These are phyloP conservation scores for Tanypteryx hageni DNA, from an alignment of 2,888 invertebrate genomes.

Conservation along the genomic window DNA sequence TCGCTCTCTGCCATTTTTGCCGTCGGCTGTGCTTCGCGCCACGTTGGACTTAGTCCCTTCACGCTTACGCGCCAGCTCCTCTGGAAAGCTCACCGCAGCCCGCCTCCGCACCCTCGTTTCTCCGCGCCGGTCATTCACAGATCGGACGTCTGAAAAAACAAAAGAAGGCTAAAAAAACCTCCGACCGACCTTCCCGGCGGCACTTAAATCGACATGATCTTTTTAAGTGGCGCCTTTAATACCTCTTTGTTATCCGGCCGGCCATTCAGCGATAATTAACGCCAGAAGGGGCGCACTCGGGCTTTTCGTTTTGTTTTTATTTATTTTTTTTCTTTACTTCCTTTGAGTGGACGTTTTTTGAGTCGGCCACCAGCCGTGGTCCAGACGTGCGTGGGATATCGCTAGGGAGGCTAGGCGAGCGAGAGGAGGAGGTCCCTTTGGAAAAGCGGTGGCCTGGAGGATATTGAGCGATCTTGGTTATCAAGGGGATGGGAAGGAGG, in stretches of 20 bases:
- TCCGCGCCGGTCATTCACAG: neutral
- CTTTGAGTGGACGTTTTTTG: neutral
- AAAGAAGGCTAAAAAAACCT: neutral
- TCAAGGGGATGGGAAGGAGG: neutral
- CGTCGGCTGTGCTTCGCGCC: too few relatives aligned
- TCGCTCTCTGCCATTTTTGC: too few relatives aligned
- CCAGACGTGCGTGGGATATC: neutral
- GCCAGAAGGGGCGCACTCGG: neutral
- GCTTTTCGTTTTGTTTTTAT: neutral
- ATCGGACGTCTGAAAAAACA: too few relatives aligned
- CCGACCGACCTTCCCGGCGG: neutral
- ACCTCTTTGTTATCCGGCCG: neutral
- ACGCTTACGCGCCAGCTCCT: too few relatives aligned
- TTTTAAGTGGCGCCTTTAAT: conserved; percentile 1
- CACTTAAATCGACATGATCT: neutral
- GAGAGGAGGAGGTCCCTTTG: neutral
- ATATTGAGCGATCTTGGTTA: conserved; percentile 20
- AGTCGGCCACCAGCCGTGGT: neutral
- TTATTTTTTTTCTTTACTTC: neutral
- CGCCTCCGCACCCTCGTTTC: neutral
- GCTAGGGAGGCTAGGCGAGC: neutral
- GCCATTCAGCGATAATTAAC: neutral
- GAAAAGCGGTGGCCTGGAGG: neutral
- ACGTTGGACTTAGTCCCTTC: too few relatives aligned
- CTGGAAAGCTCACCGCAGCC: neutral